Percentiles rank a stretch among this genome's conserved stretches.
Evolutionary conservation across 2,113 vertebrate genomes (phyloP).

Genomic region (Salvelinus sp.): DNA sequence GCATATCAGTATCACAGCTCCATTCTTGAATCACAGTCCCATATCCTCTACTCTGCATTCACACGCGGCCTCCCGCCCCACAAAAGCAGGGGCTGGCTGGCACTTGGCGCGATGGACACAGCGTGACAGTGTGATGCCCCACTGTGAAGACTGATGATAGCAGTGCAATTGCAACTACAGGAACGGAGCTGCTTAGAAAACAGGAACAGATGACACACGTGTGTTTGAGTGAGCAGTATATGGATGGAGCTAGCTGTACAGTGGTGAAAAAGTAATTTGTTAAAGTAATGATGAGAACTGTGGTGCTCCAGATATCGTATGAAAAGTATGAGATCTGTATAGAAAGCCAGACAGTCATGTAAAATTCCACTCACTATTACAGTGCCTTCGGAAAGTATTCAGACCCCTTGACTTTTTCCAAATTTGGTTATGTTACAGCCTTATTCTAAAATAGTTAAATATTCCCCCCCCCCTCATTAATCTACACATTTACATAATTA

Average conservation of each 20-base stretch:
- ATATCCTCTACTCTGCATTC: conserved; percentile 51
- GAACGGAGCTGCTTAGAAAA: conserved; percentile 60
- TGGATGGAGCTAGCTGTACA: conserved; percentile 6
- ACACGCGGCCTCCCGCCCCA: conserved; percentile 48
- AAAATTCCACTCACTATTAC: too few species aligned
- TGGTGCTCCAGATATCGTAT: too few species aligned
- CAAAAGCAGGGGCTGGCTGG: conserved; percentile 56
- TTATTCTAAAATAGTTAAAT: too few species aligned
- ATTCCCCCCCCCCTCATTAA: too few species aligned
- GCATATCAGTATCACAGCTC: background rate
- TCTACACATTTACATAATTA: too few species aligned
- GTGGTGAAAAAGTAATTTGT: conserved; percentile 1
- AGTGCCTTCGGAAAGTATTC: too few species aligned
- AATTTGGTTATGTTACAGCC: too few species aligned
- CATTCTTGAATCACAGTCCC: conserved; percentile 31
- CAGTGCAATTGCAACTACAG: conserved; percentile 72
- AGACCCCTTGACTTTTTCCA: too few species aligned
- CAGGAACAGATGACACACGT: conserved; percentile 37
- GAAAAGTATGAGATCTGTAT: too few species aligned
- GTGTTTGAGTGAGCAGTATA: background rate
- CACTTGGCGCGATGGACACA: conserved; percentile 72
- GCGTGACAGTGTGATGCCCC: conserved; percentile 69
- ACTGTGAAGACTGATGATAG: conserved; percentile 78
- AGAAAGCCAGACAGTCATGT: too few species aligned
- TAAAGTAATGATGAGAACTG: background rate